Evolutionary conservation across 2,888 invertebrate species (phyloP), one percentile per base, ranked within the genome.

Genomic region (Ormyrus rosae): DNA sequence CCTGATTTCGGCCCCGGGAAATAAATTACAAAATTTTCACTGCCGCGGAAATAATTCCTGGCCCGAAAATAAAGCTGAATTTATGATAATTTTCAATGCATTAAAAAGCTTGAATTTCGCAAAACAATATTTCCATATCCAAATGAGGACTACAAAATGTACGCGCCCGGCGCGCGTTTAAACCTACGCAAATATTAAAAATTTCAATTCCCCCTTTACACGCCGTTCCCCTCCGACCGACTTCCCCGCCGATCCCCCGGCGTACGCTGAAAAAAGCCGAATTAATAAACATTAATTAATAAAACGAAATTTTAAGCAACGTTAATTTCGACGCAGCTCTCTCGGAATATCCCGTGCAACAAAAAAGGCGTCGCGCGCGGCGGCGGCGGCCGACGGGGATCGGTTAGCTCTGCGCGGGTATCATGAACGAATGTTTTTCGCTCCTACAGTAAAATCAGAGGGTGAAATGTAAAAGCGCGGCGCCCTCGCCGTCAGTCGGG

Each of bases 391-490:
- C 34, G 34, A 1, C 1, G 1, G 34, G 34, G 34, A 34, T 34
- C 34, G 34, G 34, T 34, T 34, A 34, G 34, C 34, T 34, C 34
- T 2, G 34, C 34, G 13, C 34, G 34, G 58, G 80, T 79, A 80
- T 85, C 84, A 83, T 83, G 84, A 86, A 86, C 85, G 87, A 86
- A 87, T 86, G 86, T 88, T 88, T 88, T 88, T 87, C 86, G 85
- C 84, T 86, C 86, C 85, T 87, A 86, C 86, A 85, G 85, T 86
- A 86, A 87, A 87, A 86, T 86, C 85, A 86, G 84, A 68, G 83
- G 83, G 84, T 79, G 81, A 83, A 81, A 80, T 83, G 80, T 79
- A 81, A 82, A 76, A 80, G 80, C 80, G 75, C 74, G 78, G 70
- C 58, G 63, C 73, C 67, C 64, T 63, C 80, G 63, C 58, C 70